Evolutionary conservation across 2,888 invertebrate genomes (phyloP).

Genomic region (Boloria selene): DNA sequence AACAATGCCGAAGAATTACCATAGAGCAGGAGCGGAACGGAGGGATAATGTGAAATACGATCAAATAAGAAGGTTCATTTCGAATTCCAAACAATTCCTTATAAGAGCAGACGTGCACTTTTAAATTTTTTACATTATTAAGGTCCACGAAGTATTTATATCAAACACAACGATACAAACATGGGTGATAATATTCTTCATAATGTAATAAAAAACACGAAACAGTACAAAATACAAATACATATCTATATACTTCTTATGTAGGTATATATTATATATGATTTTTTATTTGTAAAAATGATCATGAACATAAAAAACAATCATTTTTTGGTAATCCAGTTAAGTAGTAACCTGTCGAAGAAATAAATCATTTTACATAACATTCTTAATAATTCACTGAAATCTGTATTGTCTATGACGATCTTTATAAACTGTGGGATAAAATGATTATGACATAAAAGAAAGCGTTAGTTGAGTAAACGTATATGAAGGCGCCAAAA

Average conservation of each 20-base stretch:
- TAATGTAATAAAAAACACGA: too few relatives aligned
- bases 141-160: background rate
- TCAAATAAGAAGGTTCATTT: conserved; percentile 51
- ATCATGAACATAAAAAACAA: too few relatives aligned
- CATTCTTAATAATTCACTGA: too few relatives aligned
- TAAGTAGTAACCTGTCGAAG: too few relatives aligned
- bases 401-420: background rate
- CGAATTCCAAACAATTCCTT: conserved; percentile 16
- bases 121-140: conserved; percentile 4
- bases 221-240: too few relatives aligned
- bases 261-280: too few relatives aligned
- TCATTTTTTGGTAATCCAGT: too few relatives aligned
- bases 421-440: background rate
- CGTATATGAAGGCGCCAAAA: conserved; percentile 62
- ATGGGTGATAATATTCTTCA: too few relatives aligned
- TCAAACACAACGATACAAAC: background rate
- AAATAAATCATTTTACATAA: too few relatives aligned
- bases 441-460: conserved; percentile 34
- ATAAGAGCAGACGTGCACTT: conserved; percentile 8
- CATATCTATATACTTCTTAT: too few relatives aligned
- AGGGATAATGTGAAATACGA: conserved; percentile 77
- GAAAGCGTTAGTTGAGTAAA: conserved; percentile 33
- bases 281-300: too few relatives aligned
- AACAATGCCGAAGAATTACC: conserved; percentile 78
- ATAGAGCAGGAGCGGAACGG: conserved; percentile 77